phyloP scores from a whole-genome alignment of 2,113 vertebrate species.

The Gila orcuttii region DNA sequence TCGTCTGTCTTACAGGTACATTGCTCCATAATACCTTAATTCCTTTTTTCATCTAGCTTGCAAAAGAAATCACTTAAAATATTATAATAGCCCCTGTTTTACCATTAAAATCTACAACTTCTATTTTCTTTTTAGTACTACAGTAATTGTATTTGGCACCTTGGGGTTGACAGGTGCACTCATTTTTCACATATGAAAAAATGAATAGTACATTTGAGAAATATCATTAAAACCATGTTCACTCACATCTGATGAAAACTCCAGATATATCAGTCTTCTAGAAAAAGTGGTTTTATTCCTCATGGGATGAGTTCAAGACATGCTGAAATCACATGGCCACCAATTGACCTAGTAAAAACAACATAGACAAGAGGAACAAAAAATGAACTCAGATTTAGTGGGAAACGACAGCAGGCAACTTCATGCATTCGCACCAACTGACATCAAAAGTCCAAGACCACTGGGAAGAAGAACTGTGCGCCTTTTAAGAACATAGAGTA shows the following conservation, averaged over 20 bases:
- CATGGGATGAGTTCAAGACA: background rate
- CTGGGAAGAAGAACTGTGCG: background rate
- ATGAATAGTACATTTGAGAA: background rate
- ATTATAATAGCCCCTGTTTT: background rate
- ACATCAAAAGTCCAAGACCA: background rate
- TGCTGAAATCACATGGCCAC: background rate
- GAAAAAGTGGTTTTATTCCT: background rate
- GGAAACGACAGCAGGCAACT: background rate
- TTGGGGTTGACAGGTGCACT: background rate
- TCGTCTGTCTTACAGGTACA: conserved; percentile 5
- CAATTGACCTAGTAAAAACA: background rate
- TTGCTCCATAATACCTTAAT: background rate
- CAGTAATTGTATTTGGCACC: background rate
- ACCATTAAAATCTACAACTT: background rate
- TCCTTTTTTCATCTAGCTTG: background rate
- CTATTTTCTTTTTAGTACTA: background rate
- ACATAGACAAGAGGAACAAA: background rate
- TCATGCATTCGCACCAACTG: background rate
- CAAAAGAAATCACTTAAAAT: conserved; percentile 2
- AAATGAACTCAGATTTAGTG: background rate
- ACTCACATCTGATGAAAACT: background rate
- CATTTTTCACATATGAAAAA: background rate
- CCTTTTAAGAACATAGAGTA: background rate
- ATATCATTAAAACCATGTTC: background rate
- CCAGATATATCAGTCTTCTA: background rate